Percentiles rank a stretch among this genome's conserved stretches.
Evolutionary conservation across 1,140 invertebrate species (phyloP).

Genomic region (Onthophagus taurus): DNA sequence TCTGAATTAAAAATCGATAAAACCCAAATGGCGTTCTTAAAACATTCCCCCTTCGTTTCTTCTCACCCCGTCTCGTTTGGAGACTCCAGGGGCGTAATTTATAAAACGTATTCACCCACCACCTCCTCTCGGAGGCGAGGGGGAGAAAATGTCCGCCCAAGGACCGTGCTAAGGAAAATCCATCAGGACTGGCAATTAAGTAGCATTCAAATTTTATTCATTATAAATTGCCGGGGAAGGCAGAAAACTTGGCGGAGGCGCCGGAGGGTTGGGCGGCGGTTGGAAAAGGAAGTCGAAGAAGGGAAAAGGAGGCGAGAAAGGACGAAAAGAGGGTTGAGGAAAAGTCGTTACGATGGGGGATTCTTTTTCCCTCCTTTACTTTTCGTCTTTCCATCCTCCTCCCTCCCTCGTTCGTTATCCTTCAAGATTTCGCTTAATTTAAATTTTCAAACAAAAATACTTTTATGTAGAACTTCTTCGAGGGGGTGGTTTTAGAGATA

Average conservation of each 20-base stretch:
- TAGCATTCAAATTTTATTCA: conserved; percentile 39
- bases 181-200: conserved; percentile 38
- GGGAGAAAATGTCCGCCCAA: conserved; percentile 31
- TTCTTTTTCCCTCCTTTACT: too few relatives aligned
- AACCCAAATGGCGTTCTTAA: conserved; percentile 31
- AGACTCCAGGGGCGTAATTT: conserved; percentile 5
- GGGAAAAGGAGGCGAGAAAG: not conserved
- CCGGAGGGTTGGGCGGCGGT: conserved; percentile 31
- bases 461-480: too few relatives aligned
- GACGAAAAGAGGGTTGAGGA: too few relatives aligned
- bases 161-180: conserved; percentile 29
- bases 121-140: too few relatives aligned
- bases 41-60: conserved; percentile 10
- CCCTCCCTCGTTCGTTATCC: too few relatives aligned
- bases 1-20: conserved; percentile 31
- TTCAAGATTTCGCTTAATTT: too few relatives aligned
- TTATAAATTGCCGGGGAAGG: conserved; percentile 42
- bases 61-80: not conserved
- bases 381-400: too few relatives aligned
- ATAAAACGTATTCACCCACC: conserved; percentile 9
- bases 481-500: too few relatives aligned
- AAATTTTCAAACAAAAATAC: too few relatives aligned
- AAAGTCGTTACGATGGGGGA: too few relatives aligned
- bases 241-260: conserved; percentile 34
- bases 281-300: not conserved